A percentile compares a stretch with the other conserved stretches of the same genome.
phyloP scores from a whole-genome alignment of 2,797 vertebrate species.

The Aulostomus chinensis region DNA sequence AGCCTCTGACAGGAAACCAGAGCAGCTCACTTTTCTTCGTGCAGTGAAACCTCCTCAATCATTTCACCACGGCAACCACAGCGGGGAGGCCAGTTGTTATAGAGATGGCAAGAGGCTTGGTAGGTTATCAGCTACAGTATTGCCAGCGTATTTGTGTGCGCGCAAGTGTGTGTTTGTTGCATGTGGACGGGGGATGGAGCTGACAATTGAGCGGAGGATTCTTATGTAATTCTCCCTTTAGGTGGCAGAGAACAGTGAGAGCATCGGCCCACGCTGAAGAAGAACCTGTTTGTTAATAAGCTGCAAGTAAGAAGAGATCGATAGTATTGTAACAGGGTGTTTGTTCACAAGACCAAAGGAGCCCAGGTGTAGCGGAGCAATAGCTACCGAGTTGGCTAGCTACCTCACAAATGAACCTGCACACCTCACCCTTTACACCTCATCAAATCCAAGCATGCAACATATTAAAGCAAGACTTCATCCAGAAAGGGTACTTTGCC shows the following conservation, averaged over 20 bases:
- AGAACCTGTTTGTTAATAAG: constrained; percentile 77
- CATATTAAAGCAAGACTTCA: no score
- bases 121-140: constrained; percentile 72
- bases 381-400: background rate
- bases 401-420: background rate
- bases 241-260: constrained; percentile 78
- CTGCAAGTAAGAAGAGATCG: constrained; percentile 67
- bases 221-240: constrained; percentile 85
- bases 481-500: no score
- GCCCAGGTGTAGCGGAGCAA: constrained; percentile 13
- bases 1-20: constrained; percentile 40
- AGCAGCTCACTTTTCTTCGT: constrained; percentile 51
- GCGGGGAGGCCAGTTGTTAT: constrained; percentile 75
- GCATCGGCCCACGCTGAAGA: constrained; percentile 81
- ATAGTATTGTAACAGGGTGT: constrained; percentile 58
- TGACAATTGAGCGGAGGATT: constrained; percentile 80
- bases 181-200: constrained; percentile 78
- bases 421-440: constrained; percentile 3
- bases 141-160: constrained; percentile 28
- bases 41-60: constrained; percentile 62
- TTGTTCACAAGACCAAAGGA: constrained; percentile 33
- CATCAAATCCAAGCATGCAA: background rate
- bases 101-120: constrained; percentile 71
- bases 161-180: constrained; percentile 46
- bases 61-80: constrained; percentile 71